Evolutionary conservation across 2,113 vertebrate genomes (phyloP).

Genomic region (Periophthalmodon schlosseri): DNA sequence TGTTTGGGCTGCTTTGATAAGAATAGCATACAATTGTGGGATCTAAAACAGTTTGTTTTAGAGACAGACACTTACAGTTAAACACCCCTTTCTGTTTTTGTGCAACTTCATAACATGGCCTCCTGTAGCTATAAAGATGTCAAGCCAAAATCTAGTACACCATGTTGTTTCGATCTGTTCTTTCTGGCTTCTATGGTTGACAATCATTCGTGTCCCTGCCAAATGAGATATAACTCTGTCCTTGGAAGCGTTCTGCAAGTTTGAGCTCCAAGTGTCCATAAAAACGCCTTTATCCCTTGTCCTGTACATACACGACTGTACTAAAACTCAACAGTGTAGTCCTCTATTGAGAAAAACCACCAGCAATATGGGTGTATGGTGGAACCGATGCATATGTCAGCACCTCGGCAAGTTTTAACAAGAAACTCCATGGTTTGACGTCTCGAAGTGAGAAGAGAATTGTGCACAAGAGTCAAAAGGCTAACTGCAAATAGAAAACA

Average conservation of each 20-base stretch:
- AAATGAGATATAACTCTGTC: slow-evolving; percentile 8
- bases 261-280: slow-evolving; percentile 7
- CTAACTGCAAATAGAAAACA: slow-evolving; percentile 61
- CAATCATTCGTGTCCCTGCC: neutral
- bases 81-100: neutral
- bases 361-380: slow-evolving; percentile 11
- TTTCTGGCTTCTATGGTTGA: neutral
- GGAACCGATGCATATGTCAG: slow-evolving; percentile 41
- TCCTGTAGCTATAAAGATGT: neutral
- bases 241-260: slow-evolving; percentile 4
- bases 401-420: slow-evolving; percentile 40
- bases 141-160: slow-evolving; percentile 1
- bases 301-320: slow-evolving; percentile 2
- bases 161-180: neutral
- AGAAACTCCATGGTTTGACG: slow-evolving; percentile 22
- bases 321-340: slow-evolving; percentile 1
- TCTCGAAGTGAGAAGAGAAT: slow-evolving; percentile 37
- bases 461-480: slow-evolving; percentile 59
- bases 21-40: slow-evolving; percentile 6
- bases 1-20: neutral
- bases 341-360: slow-evolving; percentile 12
- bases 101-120: neutral
- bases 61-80: neutral
- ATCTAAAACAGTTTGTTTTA: neutral
- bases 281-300: neutral